Conservation (phyloP, 2,888 invertebrate genomes). For the Platycheirus albimanus region DNA sequence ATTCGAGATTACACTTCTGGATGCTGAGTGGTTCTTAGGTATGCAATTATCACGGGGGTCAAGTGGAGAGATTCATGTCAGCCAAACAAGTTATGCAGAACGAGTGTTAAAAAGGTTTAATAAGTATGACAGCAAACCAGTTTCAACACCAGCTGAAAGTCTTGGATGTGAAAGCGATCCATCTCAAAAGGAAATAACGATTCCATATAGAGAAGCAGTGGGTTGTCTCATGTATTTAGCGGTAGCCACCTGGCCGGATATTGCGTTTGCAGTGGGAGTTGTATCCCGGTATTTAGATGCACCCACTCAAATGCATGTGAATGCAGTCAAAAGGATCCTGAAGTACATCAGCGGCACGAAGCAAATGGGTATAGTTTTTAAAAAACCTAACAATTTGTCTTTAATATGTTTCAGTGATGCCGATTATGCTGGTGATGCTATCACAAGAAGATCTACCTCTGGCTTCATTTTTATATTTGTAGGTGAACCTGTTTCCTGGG, state of each 20-base stretch:
- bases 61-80: constrained; percentile 55
- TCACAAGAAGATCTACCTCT: constrained; percentile 60
- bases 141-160: constrained; percentile 65
- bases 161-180: background rate
- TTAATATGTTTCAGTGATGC: constrained; percentile 58
- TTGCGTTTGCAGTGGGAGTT: constrained; percentile 65
- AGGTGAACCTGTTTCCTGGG: constrained; percentile 30
- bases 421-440: constrained; percentile 55
- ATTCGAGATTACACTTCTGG: constrained; percentile 30
- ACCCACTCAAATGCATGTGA: constrained; percentile 18
- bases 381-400: too few relatives aligned
- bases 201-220: constrained; percentile 71
- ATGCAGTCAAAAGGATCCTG: constrained; percentile 34
- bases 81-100: constrained; percentile 58
- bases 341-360: constrained; percentile 41
- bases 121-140: constrained; percentile 56
- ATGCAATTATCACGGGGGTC: constrained; percentile 8
- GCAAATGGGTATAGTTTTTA: constrained; percentile 34
- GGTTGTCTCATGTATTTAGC: constrained; percentile 72
- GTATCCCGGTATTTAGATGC: constrained; percentile 43
- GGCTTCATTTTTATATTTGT: constrained; percentile 44
- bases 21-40: constrained; percentile 15
- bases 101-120: constrained; percentile 66
- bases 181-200: constrained; percentile 58
- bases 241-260: constrained; percentile 70